These are phyloP conservation scores for Phyllostomus hastatus DNA, from an alignment of 2,113 vertebrate genomes.

Conservation along the genomic window DNA sequence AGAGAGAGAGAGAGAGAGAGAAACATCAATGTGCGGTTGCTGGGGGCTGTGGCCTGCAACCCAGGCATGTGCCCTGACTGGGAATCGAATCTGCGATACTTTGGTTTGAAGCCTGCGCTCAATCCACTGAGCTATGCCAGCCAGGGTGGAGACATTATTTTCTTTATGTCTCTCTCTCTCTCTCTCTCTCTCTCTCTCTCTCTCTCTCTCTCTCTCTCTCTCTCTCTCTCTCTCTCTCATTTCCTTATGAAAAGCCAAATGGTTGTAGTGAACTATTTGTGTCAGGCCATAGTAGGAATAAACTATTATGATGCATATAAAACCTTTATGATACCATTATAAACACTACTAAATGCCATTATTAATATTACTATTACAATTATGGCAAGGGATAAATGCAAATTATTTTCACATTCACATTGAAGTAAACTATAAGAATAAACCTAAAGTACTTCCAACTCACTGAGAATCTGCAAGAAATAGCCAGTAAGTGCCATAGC, in stretches of 20 bases:
- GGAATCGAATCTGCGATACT: too few relatives aligned
- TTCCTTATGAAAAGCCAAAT: background rate
- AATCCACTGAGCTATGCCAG: too few relatives aligned
- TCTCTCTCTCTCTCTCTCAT: background rate
- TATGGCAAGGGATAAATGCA: conserved; percentile 30
- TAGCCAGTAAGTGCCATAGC: background rate
- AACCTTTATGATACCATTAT: background rate
- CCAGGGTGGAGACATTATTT: background rate
- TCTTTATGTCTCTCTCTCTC: background rate
- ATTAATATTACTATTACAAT: conserved; percentile 34
- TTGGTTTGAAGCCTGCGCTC: too few relatives aligned
- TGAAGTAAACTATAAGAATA: background rate
- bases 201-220: background rate
- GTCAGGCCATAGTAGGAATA: background rate
- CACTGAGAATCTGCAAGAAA: background rate
- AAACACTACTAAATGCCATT: background rate
- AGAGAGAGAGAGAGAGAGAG: too few relatives aligned
- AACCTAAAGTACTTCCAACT: background rate
- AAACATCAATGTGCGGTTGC: too few relatives aligned
- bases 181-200: background rate
- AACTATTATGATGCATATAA: background rate
- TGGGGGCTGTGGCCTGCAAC: too few relatives aligned
- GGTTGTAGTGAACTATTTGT: background rate
- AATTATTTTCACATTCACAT: background rate
- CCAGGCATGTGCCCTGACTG: too few relatives aligned